These are phyloP conservation scores for Myotis planiceps DNA, from an alignment of 2,797 vertebrate species.

Conservation along the genomic window DNA sequence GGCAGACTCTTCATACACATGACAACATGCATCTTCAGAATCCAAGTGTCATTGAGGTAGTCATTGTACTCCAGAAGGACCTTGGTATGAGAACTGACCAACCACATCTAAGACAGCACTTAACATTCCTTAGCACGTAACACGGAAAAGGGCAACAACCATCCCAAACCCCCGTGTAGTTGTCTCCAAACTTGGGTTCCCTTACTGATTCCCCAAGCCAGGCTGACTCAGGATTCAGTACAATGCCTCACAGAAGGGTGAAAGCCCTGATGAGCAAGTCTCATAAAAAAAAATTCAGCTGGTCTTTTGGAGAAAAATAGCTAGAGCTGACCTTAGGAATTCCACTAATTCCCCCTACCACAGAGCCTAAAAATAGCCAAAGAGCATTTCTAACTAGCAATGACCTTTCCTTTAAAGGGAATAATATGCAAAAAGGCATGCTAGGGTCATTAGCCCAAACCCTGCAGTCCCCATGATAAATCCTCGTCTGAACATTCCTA, in stretches of 20 bases:
- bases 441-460: slow-evolving; percentile 73
- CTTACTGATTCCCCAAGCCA: slow-evolving; percentile 29
- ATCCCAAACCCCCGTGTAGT: background rate
- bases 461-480: slow-evolving; percentile 68
- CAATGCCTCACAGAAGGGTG: slow-evolving; percentile 33
- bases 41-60: background rate
- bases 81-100: background rate
- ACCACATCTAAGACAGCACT: background rate
- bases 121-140: background rate
- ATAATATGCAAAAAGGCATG: slow-evolving; percentile 78
- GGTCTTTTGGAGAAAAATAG: slow-evolving; percentile 75
- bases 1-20: background rate
- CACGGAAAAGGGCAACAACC: background rate
- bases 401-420: slow-evolving; percentile 81
- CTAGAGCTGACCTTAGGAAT: slow-evolving; percentile 79
- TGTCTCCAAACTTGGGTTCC: background rate
- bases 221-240: background rate
- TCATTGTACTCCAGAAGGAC: background rate
- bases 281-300: slow-evolving; percentile 77
- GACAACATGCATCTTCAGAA: background rate
- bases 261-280: slow-evolving; percentile 67
- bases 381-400: slow-evolving; percentile 69
- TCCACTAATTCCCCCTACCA: slow-evolving; percentile 81
- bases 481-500: slow-evolving; percentile 59
- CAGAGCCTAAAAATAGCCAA: slow-evolving; percentile 77